Evolutionary conservation across 2,888 invertebrate species (phyloP).

Genomic region (Amaurobius ferox): DNA sequence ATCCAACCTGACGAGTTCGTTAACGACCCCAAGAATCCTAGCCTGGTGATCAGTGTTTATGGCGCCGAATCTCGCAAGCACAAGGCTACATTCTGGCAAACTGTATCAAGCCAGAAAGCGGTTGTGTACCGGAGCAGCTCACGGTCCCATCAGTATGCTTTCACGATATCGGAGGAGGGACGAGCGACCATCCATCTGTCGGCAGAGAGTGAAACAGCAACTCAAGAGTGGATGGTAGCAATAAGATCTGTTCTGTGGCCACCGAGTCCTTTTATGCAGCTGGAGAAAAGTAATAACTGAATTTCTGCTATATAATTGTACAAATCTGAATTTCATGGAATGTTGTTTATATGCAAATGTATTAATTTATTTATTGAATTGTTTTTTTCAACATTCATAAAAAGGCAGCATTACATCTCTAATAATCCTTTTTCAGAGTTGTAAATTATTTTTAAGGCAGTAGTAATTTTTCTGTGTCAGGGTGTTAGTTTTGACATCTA

Average conservation of each 20-base stretch:
- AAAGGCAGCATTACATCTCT: too few species aligned
- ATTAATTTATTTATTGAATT: too few species aligned
- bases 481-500: too few species aligned
- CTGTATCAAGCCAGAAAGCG: conserved; percentile 41
- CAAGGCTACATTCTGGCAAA: conserved; percentile 56
- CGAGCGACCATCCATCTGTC: conserved; percentile 69
- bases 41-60: conserved; percentile 61
- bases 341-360: too few species aligned
- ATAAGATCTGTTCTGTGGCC: conserved; percentile 73
- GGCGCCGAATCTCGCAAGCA: conserved; percentile 38
- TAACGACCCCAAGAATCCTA: conserved; percentile 23
- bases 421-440: too few species aligned
- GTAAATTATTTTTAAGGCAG: too few species aligned
- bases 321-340: too few species aligned
- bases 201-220: conserved; percentile 66
- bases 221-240: conserved; percentile 72
- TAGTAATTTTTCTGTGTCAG: too few species aligned
- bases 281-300: conserved; percentile 72
- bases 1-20: conserved; percentile 59
- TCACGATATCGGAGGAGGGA: conserved; percentile 65
- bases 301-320: too few species aligned
- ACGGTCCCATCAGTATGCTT: conserved; percentile 66
- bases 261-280: conserved; percentile 66
- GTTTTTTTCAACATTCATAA: too few species aligned
- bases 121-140: conserved; percentile 67